Evolutionary conservation across 1,140 invertebrate species (phyloP), one percentile per base, ranked within the genome.

Genomic region (Vollenhovia emeryi): DNA sequence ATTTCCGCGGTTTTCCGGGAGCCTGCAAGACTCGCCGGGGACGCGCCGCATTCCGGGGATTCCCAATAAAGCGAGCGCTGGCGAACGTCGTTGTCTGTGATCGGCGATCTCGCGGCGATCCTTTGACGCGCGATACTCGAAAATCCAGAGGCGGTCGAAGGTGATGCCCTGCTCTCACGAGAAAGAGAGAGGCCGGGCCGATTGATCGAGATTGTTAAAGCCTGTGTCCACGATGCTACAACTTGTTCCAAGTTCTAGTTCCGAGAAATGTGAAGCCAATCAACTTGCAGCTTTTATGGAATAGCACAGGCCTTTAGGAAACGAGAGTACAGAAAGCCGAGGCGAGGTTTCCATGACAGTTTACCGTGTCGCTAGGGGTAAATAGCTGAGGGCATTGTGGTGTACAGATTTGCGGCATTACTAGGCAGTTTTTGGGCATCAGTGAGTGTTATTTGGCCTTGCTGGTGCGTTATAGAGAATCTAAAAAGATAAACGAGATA

Each of bases 31-130:
- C 75, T 33, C 30, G 43, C 52, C 75, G 43, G 33, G 76, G 48
- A 88, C 88, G 64, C 69, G 64, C 69, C 75, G 33, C 50, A 89
- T 89, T 76, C 87, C 83, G 7, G 18, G 50, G 52, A 89, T 89
- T 88, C 88, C 74, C 78, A 66, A 86, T 66, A 85, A 66, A 84
- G 64, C 86, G 62, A n/a, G 48, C 48, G 15, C 6, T 24, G 21
- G 50, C 24, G 69, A 24, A 27, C 33, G 59, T 60, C 55, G 62
- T 80, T 55, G 36, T 57, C 55, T 30, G 52, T 62, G 55, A 80
- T 27, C 86, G 43, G 62, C 21, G 33, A 64, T 27, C 62, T 45
- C 73, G 73, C 43, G 43, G 80, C 57, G 57, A 40, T 76, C 55
- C 73, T 64, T 84, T 84, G 80, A 75, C 71, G 55, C 52, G 80